phyloP scores from a whole-genome alignment of 1,140 invertebrate species.

The Philopotamus ludificatus region DNA sequence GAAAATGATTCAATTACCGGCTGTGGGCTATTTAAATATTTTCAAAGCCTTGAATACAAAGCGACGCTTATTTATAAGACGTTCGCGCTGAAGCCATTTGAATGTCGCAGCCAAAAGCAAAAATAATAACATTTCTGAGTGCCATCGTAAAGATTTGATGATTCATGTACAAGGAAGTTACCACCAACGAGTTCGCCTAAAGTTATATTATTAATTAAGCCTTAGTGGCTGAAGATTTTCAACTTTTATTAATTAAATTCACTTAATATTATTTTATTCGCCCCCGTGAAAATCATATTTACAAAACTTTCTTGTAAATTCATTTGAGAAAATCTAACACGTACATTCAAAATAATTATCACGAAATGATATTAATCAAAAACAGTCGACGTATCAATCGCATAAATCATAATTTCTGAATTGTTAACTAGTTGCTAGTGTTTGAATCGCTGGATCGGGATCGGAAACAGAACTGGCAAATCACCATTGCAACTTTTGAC shows the following conservation, averaged over 20 bases:
- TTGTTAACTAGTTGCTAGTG: neutral
- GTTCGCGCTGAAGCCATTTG: neutral
- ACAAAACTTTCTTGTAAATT: neutral
- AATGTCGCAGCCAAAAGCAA: neutral
- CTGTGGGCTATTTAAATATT: neutral
- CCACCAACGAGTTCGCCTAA: constrained; percentile 11
- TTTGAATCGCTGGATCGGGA: neutral
- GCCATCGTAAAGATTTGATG: neutral
- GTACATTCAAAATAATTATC: neutral
- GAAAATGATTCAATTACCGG: neutral
- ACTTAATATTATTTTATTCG: constrained; percentile 8
- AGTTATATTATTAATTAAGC: constrained; percentile 31
- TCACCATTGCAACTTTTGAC: neutral
- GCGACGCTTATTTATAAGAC: neutral
- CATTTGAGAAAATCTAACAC: neutral
- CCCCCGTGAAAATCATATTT: neutral
- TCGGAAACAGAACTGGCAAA: neutral
- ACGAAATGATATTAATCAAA: neutral
- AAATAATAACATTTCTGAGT: neutral
- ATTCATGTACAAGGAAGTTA: constrained; percentile 1
- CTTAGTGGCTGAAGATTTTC: constrained; percentile 21
- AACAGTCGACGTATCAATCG: neutral
- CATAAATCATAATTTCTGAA: neutral
- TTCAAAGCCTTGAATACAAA: neutral
- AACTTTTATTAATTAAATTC: constrained; percentile 36